Percentiles rank a stretch among this genome's conserved stretches.
Conservation (phyloP, 2,888 invertebrate genomes). For the Tetragonula carbonaria region DNA sequence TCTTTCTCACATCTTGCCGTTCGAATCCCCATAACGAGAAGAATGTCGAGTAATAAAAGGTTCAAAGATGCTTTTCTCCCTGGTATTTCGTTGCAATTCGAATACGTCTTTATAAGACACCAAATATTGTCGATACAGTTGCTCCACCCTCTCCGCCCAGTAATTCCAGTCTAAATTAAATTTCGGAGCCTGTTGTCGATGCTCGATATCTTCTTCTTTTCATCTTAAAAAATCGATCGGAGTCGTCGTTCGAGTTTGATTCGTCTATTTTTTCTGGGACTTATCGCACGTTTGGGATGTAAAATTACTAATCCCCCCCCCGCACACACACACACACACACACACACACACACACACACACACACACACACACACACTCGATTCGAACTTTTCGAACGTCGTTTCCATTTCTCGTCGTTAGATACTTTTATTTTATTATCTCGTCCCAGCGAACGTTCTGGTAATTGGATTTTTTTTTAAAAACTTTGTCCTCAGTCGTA, state of each 20-base stretch:
- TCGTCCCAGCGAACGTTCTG: not conserved
- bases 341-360: too few species aligned
- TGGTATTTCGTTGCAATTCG: not conserved
- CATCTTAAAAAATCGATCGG: conserved; percentile 9
- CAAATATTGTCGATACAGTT: conserved; percentile 20
- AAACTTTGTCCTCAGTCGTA: not conserved
- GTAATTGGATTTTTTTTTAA: not conserved
- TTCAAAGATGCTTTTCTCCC: not conserved
- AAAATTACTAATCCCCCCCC: not conserved
- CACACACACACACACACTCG: too few species aligned
- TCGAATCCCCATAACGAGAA: not conserved
- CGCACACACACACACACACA: too few species aligned
- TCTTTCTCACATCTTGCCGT: too few species aligned
- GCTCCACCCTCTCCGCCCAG: not conserved
- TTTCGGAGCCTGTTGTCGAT: not conserved
- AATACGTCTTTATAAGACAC: conserved; percentile 20
- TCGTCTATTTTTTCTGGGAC: not conserved
- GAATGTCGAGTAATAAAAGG: conserved; percentile 12
- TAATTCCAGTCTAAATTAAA: conserved; percentile 21
- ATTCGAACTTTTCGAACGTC: not conserved
- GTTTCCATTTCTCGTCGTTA: not conserved
- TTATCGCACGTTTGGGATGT: not conserved
- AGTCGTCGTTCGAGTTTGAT: not conserved
- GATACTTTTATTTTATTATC: not conserved
- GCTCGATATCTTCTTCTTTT: not conserved